These are phyloP conservation scores for Eubasilissa splendida DNA, from an alignment of 2,888 invertebrate species.

Conservation along the genomic window DNA sequence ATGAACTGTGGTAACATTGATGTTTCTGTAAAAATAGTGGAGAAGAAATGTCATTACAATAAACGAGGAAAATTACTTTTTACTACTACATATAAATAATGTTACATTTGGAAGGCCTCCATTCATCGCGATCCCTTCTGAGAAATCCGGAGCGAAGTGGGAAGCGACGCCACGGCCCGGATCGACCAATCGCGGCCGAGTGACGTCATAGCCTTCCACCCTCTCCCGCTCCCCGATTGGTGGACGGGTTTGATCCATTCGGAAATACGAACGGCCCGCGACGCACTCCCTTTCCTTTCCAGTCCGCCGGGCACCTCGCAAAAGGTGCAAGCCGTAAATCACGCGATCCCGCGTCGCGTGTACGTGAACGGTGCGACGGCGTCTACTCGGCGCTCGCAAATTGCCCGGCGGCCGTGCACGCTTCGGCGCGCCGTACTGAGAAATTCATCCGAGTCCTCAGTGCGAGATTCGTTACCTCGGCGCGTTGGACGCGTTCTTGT, in stretches of 20 bases:
- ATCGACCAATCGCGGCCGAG: conserved; percentile 65
- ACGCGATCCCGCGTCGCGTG: neutral
- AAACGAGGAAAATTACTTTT: too few relatives aligned
- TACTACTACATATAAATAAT: too few relatives aligned
- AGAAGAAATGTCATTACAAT: too few relatives aligned
- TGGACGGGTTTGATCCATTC: conserved; percentile 60
- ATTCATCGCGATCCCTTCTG: neutral
- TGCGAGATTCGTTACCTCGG: neutral
- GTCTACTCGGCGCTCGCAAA: neutral
- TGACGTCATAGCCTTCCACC: conserved; percentile 63
- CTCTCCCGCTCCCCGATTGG: conserved; percentile 53
- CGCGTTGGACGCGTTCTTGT: conserved; percentile 6
- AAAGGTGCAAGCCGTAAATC: conserved; percentile 50
- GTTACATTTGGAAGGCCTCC: neutral
- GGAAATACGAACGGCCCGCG: conserved; percentile 50
- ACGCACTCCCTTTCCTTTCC: conserved; percentile 37
- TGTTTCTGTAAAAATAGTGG: too few relatives aligned
- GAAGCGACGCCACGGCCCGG: conserved; percentile 60
- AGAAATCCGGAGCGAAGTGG: conserved; percentile 9
- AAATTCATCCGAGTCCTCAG: conserved; percentile 3
- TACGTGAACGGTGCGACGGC: neutral
- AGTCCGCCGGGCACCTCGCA: conserved; percentile 29
- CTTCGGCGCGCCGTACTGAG: neutral
- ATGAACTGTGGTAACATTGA: too few relatives aligned
- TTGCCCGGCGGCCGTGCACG: neutral